A percentile compares a stretch with the other conserved stretches of the same genome.
These are phyloP conservation scores for Drosophila lutescens DNA, from an alignment of 2,888 invertebrate genomes.

Conservation along the genomic window DNA sequence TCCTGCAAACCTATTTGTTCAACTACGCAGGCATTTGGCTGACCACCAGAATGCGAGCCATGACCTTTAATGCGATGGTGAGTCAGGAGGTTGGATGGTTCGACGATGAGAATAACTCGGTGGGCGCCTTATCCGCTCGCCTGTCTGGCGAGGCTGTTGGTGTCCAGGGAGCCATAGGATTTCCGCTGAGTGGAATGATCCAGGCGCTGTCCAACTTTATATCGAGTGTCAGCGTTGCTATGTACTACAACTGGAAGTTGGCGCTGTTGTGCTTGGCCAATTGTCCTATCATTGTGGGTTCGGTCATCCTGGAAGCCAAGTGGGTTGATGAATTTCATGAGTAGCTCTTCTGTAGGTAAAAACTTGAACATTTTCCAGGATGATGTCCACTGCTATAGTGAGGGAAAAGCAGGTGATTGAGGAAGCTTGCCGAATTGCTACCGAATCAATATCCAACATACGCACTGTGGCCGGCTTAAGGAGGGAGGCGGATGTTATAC, in stretches of 20 bases:
- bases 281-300: slow-evolving; percentile 89
- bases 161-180: slow-evolving; percentile 90
- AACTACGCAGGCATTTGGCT: slow-evolving; percentile 91
- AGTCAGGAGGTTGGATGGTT: slow-evolving; percentile 91
- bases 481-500: slow-evolving; percentile 87
- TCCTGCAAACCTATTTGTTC: slow-evolving; percentile 90
- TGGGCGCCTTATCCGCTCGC: slow-evolving; percentile 89
- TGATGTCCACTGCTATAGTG: slow-evolving; percentile 87
- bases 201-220: slow-evolving; percentile 88
- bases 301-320: slow-evolving; percentile 88
- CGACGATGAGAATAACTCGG: slow-evolving; percentile 88
- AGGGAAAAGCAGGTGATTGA: slow-evolving; percentile 88
- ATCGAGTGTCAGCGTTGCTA: slow-evolving; percentile 87
- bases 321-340: slow-evolving; percentile 40
- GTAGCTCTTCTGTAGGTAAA: not conserved
- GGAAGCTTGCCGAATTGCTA: slow-evolving; percentile 89
- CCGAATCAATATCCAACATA: slow-evolving; percentile 90
- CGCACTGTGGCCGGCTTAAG: slow-evolving; percentile 89
- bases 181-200: slow-evolving; percentile 88
- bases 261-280: slow-evolving; percentile 88
- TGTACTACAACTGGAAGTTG: slow-evolving; percentile 90
- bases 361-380: slow-evolving; percentile 66
- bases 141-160: slow-evolving; percentile 90
- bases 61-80: slow-evolving; percentile 88
- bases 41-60: slow-evolving; percentile 87